phyloP scores from a whole-genome alignment of 2,888 invertebrate genomes.

The Beris morrisii region DNA sequence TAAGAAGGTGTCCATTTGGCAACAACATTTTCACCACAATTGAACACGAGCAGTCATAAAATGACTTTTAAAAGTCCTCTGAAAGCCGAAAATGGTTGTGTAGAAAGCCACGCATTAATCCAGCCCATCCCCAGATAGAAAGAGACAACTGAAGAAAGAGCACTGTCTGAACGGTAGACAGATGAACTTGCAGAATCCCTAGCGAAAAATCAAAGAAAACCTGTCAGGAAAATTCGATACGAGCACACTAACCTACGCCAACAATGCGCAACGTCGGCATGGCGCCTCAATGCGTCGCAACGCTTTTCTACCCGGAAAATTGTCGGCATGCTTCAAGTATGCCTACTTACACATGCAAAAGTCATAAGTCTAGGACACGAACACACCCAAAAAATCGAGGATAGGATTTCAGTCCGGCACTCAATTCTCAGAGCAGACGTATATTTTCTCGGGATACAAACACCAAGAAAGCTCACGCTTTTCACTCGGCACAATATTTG shows the following conservation, averaged over 20 bases:
- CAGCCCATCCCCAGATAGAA: not conserved
- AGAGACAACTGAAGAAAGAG: not conserved
- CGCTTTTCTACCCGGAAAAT: not conserved
- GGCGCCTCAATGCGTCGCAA: slow-evolving; percentile 41
- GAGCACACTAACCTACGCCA: slow-evolving; percentile 44
- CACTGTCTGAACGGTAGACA: not conserved
- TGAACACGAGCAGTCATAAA: no score
- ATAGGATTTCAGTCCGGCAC: no score
- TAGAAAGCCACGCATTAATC: not conserved
- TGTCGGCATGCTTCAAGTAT: not conserved
- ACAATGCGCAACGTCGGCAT: slow-evolving; percentile 45
- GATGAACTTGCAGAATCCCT: not conserved
- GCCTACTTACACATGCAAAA: not conserved
- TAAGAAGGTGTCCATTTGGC: no score
- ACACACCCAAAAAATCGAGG: no score
- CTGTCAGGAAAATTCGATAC: slow-evolving; percentile 5
- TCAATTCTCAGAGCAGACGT: no score
- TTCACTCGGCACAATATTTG: no score
- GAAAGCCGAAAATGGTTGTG: not conserved
- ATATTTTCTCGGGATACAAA: no score
- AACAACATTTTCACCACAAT: no score
- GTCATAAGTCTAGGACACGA: no score
- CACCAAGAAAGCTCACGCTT: no score
- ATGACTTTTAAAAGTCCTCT: not conserved
- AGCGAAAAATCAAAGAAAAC: not conserved